A percentile compares a stretch with the other conserved stretches of the same genome.
These are phyloP conservation scores for Hormiphora californensis DNA, from an alignment of 37 sponge, comb jelly and placozoan genomes.

Conservation along the genomic window DNA sequence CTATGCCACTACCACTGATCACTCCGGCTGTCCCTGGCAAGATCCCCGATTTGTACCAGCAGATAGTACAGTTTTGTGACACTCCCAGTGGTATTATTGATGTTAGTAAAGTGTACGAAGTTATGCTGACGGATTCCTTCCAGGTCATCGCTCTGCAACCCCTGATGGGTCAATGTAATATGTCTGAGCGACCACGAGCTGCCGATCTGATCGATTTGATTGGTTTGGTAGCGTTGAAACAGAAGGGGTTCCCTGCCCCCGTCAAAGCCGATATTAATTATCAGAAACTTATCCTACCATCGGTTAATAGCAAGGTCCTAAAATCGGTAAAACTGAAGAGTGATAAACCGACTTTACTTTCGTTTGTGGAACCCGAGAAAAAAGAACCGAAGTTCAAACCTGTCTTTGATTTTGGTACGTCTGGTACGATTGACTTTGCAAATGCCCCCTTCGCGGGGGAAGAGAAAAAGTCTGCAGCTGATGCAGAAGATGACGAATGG, in stretches of 20 bases:
- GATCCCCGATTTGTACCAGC: background rate
- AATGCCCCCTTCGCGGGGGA: constrained; percentile 2
- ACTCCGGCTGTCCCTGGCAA: too few relatives aligned
- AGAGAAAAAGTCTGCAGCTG: background rate
- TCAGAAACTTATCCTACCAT: background rate
- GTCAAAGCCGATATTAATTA: background rate
- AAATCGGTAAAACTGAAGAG: background rate
- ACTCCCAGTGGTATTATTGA: constrained; percentile 15
- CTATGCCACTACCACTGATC: too few relatives aligned
- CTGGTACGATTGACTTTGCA: background rate
- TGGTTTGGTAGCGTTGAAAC: background rate
- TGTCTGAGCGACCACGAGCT: background rate
- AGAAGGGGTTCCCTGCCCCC: background rate
- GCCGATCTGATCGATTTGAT: background rate
- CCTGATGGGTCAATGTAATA: constrained; percentile 19
- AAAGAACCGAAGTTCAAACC: background rate
- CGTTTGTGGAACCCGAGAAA: constrained; percentile 12
- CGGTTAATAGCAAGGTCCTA: background rate
- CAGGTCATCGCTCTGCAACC: background rate
- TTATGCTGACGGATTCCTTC: constrained; percentile 15
- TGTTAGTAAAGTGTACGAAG: background rate
- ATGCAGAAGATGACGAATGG: constrained; percentile 23
- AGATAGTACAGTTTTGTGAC: background rate
- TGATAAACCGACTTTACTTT: background rate
- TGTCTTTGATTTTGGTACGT: constrained; percentile 28